Evolutionary conservation across 2,797 vertebrate species (phyloP).

Genomic region (Gastrophryne carolinensis): DNA sequence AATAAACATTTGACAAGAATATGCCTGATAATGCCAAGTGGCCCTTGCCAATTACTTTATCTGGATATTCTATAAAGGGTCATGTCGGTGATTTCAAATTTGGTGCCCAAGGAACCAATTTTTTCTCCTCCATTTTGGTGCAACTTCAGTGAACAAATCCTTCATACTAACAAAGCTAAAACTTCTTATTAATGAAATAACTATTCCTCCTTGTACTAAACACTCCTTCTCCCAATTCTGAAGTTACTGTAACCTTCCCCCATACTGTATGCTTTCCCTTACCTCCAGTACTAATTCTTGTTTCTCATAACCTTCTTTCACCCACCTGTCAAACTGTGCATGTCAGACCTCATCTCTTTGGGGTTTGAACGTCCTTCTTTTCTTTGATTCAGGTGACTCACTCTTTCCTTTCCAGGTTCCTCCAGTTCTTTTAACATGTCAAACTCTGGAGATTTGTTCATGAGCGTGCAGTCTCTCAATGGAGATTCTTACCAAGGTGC

Average conservation of each 20-base stretch:
- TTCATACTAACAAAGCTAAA: constrained; percentile 19
- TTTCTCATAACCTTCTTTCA: constrained; percentile 56
- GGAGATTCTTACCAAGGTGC: constrained; percentile 98
- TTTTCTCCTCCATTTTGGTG: constrained; percentile 1
- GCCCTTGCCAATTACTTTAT: no score
- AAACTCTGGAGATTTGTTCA: constrained; percentile 99
- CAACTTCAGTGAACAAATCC: constrained; percentile 51
- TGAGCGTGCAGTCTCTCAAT: constrained; percentile 99
- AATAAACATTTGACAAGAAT: no score
- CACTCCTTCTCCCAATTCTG: constrained; percentile 14
- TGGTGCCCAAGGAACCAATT: background rate
- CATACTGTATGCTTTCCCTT: background rate
- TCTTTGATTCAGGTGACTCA: constrained; percentile 81
- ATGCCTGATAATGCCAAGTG: no score
- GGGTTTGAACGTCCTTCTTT: constrained; percentile 78
- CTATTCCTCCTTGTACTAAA: constrained; percentile 42
- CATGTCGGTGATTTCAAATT: constrained; percentile 5
- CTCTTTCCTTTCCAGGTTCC: constrained; percentile 97
- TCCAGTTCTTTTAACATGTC: constrained; percentile 99
- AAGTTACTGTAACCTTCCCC: background rate
- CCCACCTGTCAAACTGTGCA: constrained; percentile 70
- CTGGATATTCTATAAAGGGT: background rate
- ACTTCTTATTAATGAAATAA: background rate
- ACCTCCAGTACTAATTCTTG: constrained; percentile 16
- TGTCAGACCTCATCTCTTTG: constrained; percentile 69